Evolutionary conservation across 1,140 invertebrate genomes (phyloP).

Genomic region (Drosophila kohkoa): DNA sequence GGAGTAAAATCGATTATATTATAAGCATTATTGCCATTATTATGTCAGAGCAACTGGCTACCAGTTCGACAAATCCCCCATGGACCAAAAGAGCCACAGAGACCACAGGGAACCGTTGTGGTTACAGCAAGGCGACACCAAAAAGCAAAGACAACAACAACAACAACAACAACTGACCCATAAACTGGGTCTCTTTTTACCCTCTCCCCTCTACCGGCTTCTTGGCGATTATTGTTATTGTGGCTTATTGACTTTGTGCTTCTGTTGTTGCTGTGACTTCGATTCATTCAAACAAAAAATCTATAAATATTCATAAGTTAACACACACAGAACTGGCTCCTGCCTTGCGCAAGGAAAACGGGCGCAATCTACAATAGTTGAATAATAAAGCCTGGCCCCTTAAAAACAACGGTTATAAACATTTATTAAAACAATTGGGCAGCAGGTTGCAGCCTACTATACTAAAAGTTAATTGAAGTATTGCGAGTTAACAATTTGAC

Average conservation of each 20-base stretch:
- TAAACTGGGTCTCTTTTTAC: constrained; percentile 53
- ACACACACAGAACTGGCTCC: constrained; percentile 51
- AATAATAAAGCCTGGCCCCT: constrained; percentile 1
- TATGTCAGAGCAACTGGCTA: constrained; percentile 51
- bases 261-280: constrained; percentile 17
- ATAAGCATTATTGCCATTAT: constrained; percentile 66
- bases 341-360: constrained; percentile 64
- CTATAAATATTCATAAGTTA: constrained; percentile 76
- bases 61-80: constrained; percentile 48
- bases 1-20: constrained; percentile 64
- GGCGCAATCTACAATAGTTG: constrained; percentile 1
- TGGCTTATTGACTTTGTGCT: constrained; percentile 41
- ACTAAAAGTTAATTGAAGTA: not conserved
- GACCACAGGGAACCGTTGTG: constrained; percentile 35
- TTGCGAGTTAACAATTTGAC: not conserved
- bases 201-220: not conserved
- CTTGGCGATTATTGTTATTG: constrained; percentile 35
- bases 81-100: constrained; percentile 27
- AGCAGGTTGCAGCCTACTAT: not conserved
- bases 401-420: not conserved
- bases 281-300: constrained; percentile 54
- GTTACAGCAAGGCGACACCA: constrained; percentile 41
- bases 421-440: not conserved
- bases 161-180: constrained; percentile 48
- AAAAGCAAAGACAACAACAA: constrained; percentile 41